Evolutionary conservation across 1,140 invertebrate genomes (phyloP).

Genomic region (Papilio xuthus): DNA sequence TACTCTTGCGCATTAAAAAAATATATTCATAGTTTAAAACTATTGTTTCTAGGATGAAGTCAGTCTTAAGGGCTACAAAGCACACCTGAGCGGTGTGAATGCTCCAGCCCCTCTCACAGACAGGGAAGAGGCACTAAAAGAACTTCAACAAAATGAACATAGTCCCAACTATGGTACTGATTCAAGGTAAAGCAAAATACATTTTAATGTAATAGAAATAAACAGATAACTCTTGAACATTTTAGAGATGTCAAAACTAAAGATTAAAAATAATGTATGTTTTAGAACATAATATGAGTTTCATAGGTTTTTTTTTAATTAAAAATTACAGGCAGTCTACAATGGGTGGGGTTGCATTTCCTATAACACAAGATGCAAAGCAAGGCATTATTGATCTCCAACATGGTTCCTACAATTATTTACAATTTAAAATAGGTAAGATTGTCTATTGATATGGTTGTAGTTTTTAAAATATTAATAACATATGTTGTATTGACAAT

Average conservation of each 20-base stretch:
- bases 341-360: conserved; percentile 95
- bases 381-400: conserved; percentile 87
- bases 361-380: conserved; percentile 91
- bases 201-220: neutral
- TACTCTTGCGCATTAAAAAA: neutral
- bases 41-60: conserved; percentile 87
- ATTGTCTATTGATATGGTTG: too few relatives aligned
- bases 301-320: neutral
- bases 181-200: conserved; percentile 78
- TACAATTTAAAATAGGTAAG: conserved; percentile 88
- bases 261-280: too few relatives aligned
- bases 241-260: too few relatives aligned
- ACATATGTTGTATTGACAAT: too few relatives aligned
- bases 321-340: conserved; percentile 89
- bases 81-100: conserved; percentile 88
- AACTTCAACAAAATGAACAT: conserved; percentile 89
- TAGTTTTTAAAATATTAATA: too few relatives aligned
- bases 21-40: neutral
- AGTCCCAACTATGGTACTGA: conserved; percentile 91
- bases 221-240: too few relatives aligned
- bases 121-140: conserved; percentile 93
- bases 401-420: conserved; percentile 86
- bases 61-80: conserved; percentile 90
- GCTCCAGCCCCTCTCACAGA: conserved; percentile 94
- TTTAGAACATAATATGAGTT: too few relatives aligned